Evolutionary conservation across 2,888 invertebrate species (phyloP).

Genomic region (Tenthredo distinguenda): DNA sequence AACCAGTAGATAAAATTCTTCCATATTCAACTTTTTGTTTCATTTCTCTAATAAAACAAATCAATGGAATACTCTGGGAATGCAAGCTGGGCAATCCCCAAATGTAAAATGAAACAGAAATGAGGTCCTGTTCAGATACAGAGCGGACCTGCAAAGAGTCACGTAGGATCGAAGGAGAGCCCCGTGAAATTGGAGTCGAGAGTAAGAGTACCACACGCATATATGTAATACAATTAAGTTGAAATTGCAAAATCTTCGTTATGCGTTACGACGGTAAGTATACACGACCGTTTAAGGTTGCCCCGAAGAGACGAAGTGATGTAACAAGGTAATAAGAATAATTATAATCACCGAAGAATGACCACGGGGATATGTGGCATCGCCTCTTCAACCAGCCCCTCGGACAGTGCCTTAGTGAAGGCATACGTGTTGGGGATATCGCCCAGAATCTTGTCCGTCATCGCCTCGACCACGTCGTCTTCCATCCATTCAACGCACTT

Average conservation of each 20-base stretch:
- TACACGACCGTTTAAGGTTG: conserved; percentile 27
- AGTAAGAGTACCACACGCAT: not conserved
- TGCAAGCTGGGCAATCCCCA: not conserved
- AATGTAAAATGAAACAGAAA: not conserved
- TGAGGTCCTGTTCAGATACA: not conserved
- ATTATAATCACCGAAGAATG: conserved; percentile 88
- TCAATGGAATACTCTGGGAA: not conserved
- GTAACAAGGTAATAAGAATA: not conserved
- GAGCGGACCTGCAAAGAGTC: not conserved
- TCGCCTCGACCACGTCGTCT: conserved; percentile 84
- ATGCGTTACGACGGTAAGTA: not conserved
- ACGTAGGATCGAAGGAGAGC: not conserved
- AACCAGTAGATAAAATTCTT: not conserved
- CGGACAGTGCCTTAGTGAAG: conserved; percentile 95
- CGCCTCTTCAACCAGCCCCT: conserved; percentile 89
- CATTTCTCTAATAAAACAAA: not conserved
- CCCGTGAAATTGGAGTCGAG: not conserved
- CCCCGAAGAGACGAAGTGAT: not conserved
- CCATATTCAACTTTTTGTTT: not conserved
- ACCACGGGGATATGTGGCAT: conserved; percentile 88
- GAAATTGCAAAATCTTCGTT: conserved; percentile 17
- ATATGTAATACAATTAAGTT: not conserved
- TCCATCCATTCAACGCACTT: conserved; percentile 90
- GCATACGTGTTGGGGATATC: conserved; percentile 95
- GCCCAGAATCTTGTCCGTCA: conserved; percentile 86